A percentile compares a stretch with the other conserved stretches of the same genome.
These are phyloP conservation scores for Macrophya alboannulata DNA, from an alignment of 2,888 invertebrate species.

Conservation along the genomic window DNA sequence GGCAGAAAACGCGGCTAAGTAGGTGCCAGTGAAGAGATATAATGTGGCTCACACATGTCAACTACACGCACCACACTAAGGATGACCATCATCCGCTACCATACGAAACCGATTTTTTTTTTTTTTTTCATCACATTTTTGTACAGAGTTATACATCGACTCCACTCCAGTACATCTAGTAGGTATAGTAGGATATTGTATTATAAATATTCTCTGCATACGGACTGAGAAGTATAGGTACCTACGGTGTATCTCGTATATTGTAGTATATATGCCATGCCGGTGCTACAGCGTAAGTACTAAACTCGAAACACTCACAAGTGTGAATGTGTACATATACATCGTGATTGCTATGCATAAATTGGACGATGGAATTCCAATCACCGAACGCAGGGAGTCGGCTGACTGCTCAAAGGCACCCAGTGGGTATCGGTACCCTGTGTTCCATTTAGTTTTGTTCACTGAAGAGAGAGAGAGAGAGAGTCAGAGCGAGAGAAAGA, in stretches of 20 bases:
- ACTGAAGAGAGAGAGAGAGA: slow-evolving; percentile 10
- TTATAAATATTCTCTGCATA: not conserved
- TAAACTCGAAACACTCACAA: slow-evolving; percentile 25
- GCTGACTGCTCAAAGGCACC: slow-evolving; percentile 56
- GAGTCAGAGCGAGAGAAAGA: not conserved
- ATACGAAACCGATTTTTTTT: slow-evolving; percentile 35
- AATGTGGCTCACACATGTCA: slow-evolving; percentile 18
- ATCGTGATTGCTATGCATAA: slow-evolving; percentile 58
- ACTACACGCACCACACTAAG: slow-evolving; percentile 5
- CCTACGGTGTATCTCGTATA: not conserved
- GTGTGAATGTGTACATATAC: slow-evolving; percentile 49
- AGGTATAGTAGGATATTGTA: slow-evolving; percentile 16
- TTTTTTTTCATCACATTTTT: not conserved
- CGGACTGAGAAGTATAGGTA: not conserved
- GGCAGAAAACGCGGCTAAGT: slow-evolving; percentile 58
- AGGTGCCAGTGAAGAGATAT: slow-evolving; percentile 54
- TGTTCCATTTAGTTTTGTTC: slow-evolving; percentile 48
- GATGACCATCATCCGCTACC: slow-evolving; percentile 20
- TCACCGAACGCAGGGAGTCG: slow-evolving; percentile 56
- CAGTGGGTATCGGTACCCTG: slow-evolving; percentile 46
- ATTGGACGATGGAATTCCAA: slow-evolving; percentile 59
- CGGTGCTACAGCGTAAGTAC: not conserved
- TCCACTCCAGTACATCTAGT: not conserved
- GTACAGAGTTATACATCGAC: slow-evolving; percentile 6
- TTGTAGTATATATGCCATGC: not conserved